A percentile compares a stretch with the other conserved stretches of the same genome.
Evolutionary conservation across 2,113 vertebrate species (phyloP).

Genomic region (Myotis davidii): DNA sequence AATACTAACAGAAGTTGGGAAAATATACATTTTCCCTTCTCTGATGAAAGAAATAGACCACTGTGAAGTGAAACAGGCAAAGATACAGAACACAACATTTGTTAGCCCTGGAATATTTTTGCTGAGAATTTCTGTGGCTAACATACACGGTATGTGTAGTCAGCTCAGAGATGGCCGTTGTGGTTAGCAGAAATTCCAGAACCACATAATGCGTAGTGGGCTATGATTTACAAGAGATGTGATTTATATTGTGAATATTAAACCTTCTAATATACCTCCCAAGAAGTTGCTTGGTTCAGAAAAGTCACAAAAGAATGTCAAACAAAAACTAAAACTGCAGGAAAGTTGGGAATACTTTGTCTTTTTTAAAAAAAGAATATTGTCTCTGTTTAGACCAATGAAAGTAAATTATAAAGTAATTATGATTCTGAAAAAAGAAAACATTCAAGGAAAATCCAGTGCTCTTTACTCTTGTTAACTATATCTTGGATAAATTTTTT

Average conservation of each 20-base stretch:
- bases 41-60: neutral
- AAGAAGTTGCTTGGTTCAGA: conserved; percentile 52
- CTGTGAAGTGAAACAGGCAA: neutral
- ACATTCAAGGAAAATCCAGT: neutral
- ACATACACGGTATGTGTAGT: neutral
- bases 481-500: neutral
- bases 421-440: neutral
- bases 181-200: conserved; percentile 38
- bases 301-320: conserved; percentile 30
- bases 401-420: neutral
- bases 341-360: conserved; percentile 12
- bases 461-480: neutral
- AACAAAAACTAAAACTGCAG: neutral
- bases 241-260: conserved; percentile 56
- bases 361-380: neutral
- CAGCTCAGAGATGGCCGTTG: neutral
- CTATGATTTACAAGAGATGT: conserved; percentile 51
- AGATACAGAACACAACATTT: neutral
- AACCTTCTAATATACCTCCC: conserved; percentile 54
- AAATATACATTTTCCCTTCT: neutral
- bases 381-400: neutral
- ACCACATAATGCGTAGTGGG: neutral
- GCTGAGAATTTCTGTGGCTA: neutral
- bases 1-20: neutral
- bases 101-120: neutral